These are phyloP conservation scores for Planococcus citri DNA, from an alignment of 1,140 invertebrate genomes.

Conservation along the genomic window DNA sequence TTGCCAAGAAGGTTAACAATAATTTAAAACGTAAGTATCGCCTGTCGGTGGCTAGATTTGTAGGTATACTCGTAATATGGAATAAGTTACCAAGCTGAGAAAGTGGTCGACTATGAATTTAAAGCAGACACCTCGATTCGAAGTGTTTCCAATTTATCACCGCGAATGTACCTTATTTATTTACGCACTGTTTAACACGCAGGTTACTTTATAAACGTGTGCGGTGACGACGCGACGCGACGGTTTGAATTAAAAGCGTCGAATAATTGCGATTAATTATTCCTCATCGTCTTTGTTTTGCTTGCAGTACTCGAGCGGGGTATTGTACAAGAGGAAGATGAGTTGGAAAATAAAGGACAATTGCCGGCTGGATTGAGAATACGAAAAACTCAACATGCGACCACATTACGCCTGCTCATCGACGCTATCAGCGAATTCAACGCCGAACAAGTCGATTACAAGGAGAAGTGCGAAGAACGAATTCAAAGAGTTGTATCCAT, in stretches of 20 bases:
- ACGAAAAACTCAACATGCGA: conserved; percentile 29
- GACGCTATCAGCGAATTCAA: conserved; percentile 30
- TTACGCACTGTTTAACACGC: background rate
- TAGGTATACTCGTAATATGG: background rate
- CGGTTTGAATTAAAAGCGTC: background rate
- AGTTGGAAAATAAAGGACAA: conserved; percentile 20
- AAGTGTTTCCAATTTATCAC: background rate
- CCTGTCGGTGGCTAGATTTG: no score
- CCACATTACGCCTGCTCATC: conserved; percentile 28
- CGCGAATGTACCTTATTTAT: background rate
- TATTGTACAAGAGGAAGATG: conserved; percentile 29
- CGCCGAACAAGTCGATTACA: conserved; percentile 29
- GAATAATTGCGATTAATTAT: background rate
- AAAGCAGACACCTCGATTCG: background rate
- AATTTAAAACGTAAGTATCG: conserved; percentile 28
- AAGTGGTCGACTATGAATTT: background rate
- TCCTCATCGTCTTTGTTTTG: no score
- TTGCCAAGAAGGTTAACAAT: conserved; percentile 27
- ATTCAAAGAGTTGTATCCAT: conserved; percentile 30
- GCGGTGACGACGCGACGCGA: no score
- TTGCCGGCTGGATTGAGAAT: conserved; percentile 28
- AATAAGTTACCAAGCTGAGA: background rate
- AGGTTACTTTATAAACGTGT: background rate
- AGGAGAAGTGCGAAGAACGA: conserved; percentile 30
- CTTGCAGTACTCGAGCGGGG: conserved; percentile 29